Percentiles rank a stretch among this genome's conserved stretches.
phyloP scores from a whole-genome alignment of 2,797 vertebrate genomes.

The Spheniscus humboldti region DNA sequence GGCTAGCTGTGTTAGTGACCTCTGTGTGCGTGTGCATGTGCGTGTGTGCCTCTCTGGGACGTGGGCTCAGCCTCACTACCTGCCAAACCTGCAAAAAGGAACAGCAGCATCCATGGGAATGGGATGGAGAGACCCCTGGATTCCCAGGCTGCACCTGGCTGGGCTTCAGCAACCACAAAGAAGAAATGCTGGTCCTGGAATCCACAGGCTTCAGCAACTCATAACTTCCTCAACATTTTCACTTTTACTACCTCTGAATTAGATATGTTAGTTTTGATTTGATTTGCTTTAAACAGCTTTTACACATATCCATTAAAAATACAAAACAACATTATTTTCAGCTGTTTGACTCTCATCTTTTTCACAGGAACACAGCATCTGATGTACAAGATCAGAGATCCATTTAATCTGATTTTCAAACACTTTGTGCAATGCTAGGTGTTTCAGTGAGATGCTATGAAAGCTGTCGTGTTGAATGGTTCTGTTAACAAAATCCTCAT shows the following conservation, averaged over 20 bases:
- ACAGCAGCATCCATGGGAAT: background rate
- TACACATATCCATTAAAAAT: slow-evolving; percentile 36
- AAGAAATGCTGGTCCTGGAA: background rate
- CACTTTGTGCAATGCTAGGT: background rate
- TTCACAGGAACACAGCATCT: slow-evolving; percentile 48
- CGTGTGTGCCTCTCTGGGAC: accelerated
- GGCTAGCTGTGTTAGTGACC: background rate
- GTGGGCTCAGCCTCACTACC: background rate
- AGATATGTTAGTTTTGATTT: background rate
- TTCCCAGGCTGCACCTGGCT: background rate
- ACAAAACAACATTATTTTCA: slow-evolving; percentile 44
- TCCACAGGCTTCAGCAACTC: background rate
- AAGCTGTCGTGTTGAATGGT: background rate
- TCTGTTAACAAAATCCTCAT: background rate
- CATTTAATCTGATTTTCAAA: slow-evolving; percentile 54
- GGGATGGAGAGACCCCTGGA: background rate
- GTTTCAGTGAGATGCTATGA: slow-evolving; percentile 10
- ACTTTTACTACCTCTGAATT: background rate
- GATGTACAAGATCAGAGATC: slow-evolving; percentile 35
- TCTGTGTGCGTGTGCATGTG: too few species aligned
- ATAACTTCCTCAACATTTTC: background rate
- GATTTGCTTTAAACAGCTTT: slow-evolving; percentile 40
- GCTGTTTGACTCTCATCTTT: background rate
- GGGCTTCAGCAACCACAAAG: background rate
- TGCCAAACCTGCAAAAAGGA: background rate